Evolutionary conservation across 2,797 vertebrate species (phyloP), one percentile per base, ranked within the genome.

Genomic region (Protosalanx chinensis): DNA sequence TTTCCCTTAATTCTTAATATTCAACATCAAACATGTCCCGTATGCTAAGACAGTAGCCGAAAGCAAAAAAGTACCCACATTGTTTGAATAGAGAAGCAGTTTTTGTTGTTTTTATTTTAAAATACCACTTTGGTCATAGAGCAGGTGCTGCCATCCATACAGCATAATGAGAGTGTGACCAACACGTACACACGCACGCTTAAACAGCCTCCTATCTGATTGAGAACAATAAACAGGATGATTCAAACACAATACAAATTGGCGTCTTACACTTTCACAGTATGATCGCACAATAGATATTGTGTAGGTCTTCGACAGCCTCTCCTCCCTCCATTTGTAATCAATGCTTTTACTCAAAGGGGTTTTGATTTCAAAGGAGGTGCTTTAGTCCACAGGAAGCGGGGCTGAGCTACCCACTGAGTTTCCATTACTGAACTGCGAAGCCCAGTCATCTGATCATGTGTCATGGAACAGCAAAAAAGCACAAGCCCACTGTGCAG

Each of bases 1-100:
- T 27, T 27, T 78, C 41, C 62, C 64, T 68, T 69, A 73, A 70
- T 68, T 76, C 71, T 81, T 70, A 68, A 81, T 79, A 70, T 82
- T 79, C 72, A 74, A 83, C 88, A 88, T 90, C 87, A 89, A 87
- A 88, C 83, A 82, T 84, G 82, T 64, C 67, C 71, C 64, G 67
- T 76, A 70, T 57, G 23, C 74, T 65, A 68, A 66, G 82, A 76
- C 84, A 71, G 73, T 60, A 70, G 70, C 84, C 77, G 60, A 73
- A 79, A 80, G 73, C 75, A 73, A 63, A 62, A 73, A 78, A 73
- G 84, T 86, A 76, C 81, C 80, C 84, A 84, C 74, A 84, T 80
- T 85, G 82, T 85, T 86, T 78, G 80, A 75, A 81, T 80, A 76
- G 68, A 80, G 70, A 81, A 72, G 66, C 72, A 71, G 79, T 83